Evolutionary conservation across 64 coral and sea anemone genomes (phyloP).

Genomic region (Stichodactyla helianthus): DNA sequence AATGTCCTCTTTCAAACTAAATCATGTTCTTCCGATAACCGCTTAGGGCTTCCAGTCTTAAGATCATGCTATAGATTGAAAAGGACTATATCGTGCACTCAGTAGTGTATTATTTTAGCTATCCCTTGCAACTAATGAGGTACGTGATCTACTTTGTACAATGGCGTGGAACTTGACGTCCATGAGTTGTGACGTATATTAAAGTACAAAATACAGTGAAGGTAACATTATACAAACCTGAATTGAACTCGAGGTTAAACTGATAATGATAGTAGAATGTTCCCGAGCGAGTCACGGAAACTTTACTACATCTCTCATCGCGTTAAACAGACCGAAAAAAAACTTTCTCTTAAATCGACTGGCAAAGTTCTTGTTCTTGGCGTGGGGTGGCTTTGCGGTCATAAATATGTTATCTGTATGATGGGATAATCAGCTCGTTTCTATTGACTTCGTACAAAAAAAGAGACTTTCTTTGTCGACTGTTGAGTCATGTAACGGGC

Average conservation of each 20-base stretch:
- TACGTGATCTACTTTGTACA: slow-evolving; percentile 3
- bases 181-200: neutral
- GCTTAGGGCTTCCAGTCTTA: neutral
- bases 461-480: neutral
- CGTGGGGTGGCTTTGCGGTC: neutral
- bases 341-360: neutral
- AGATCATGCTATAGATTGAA: neutral
- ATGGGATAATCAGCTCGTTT: neutral
- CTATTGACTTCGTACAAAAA: neutral
- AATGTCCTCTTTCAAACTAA: neutral
- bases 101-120: neutral
- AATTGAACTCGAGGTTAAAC: neutral
- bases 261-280: neutral
- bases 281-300: neutral
- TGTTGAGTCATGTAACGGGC: neutral
- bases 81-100: neutral
- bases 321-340: neutral
- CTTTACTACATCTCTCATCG: slow-evolving; percentile 9
- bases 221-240: neutral
- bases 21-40: neutral
- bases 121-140: neutral
- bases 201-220: neutral
- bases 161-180: neutral
- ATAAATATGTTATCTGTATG: neutral
- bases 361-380: neutral